Percentiles rank a stretch among this genome's conserved stretches.
Evolutionary conservation across 2,888 invertebrate genomes (phyloP).

Genomic region (Caenorhabditis sp.): DNA sequence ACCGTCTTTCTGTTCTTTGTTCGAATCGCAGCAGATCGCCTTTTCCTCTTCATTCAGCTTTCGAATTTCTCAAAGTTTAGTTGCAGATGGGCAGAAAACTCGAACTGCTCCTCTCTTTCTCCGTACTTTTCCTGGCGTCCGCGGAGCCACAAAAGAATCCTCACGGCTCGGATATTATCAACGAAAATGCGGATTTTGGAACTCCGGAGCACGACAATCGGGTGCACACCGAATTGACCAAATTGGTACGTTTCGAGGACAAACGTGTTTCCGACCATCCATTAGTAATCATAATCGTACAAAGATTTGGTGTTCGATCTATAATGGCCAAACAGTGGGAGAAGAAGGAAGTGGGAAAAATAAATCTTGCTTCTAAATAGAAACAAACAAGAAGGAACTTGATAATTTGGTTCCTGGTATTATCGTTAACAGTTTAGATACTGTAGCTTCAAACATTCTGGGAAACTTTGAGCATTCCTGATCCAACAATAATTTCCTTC

Average conservation of each 20-base stretch:
- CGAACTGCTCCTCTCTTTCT: neutral
- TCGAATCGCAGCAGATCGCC: too few species aligned
- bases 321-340: too few species aligned
- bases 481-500: too few species aligned
- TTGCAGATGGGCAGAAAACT: conserved; percentile 31
- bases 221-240: conserved; percentile 27
- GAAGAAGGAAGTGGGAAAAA: too few species aligned
- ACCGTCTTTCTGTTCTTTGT: too few species aligned
- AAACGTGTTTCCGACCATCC: neutral
- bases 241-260: conserved; percentile 23
- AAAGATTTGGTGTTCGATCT: neutral
- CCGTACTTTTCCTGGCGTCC: neutral
- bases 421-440: neutral
- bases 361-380: too few species aligned
- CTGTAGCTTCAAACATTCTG: neutral
- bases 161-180: conserved; percentile 23
- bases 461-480: neutral
- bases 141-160: conserved; percentile 35
- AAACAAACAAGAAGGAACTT: too few species aligned
- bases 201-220: conserved; percentile 47
- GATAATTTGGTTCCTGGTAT: too few species aligned
- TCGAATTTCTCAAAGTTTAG: too few species aligned
- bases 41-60: too few species aligned
- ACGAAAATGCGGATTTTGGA: conserved; percentile 39
- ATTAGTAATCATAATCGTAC: too few species aligned